phyloP scores from a whole-genome alignment of 2,113 vertebrate genomes.

The Bucco capensis region DNA sequence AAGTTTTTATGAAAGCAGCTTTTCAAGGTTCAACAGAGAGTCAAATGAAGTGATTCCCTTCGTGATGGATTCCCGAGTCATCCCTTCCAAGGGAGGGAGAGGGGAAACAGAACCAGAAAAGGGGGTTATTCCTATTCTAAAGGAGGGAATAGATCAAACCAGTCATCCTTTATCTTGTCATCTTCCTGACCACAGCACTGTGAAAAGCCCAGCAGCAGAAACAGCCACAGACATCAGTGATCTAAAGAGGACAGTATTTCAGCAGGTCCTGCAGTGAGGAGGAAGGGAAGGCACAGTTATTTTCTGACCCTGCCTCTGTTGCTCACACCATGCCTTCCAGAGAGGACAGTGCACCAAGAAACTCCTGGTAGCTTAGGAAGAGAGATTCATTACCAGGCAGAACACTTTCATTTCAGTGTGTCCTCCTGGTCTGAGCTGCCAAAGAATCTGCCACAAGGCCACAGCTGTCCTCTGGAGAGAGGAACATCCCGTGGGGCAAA shows the following conservation, averaged over 20 bases:
- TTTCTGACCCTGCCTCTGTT: slow-evolving; percentile 59
- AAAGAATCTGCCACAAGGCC: background rate
- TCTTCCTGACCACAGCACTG: slow-evolving; percentile 19
- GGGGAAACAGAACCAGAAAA: slow-evolving; percentile 30
- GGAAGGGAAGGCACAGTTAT: background rate
- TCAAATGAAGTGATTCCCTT: slow-evolving; percentile 34
- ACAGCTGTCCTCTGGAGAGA: background rate
- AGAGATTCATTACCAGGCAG: background rate
- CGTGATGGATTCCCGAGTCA: slow-evolving; percentile 31
- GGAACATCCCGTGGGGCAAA: background rate
- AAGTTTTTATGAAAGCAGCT: background rate
- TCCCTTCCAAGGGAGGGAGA: slow-evolving; percentile 9
- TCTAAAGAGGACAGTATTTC: too few relatives aligned
- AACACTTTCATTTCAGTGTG: background rate
- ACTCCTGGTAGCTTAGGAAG: background rate
- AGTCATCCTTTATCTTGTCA: slow-evolving; percentile 19
- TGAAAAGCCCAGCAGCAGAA: slow-evolving; percentile 34
- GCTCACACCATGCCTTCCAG: background rate
- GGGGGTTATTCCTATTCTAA: slow-evolving; percentile 22
- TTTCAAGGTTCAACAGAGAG: slow-evolving; percentile 26
- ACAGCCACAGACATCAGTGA: background rate
- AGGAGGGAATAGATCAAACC: slow-evolving; percentile 11
- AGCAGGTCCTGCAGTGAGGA: slow-evolving; percentile 3
- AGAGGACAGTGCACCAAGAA: background rate
- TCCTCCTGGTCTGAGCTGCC: background rate